Conservation (phyloP, 1,140 invertebrate genomes). For the Panulirus ornatus region DNA sequence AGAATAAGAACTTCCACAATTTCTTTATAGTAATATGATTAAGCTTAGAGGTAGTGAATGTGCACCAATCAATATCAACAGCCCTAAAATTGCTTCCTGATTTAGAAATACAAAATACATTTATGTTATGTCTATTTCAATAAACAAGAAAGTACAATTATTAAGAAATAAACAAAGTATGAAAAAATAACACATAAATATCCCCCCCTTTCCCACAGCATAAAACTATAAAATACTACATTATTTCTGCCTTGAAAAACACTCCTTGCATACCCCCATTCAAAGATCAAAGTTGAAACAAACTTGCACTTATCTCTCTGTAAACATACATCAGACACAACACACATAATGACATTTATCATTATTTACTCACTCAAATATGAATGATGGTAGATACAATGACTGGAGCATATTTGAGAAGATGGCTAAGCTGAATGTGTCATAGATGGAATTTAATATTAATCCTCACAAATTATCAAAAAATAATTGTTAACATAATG, state of each 20-base stretch:
- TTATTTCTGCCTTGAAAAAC: constrained; percentile 15
- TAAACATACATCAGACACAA: background rate
- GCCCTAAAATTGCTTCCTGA: background rate
- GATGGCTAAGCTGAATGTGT: constrained; percentile 18
- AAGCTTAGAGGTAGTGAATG: background rate
- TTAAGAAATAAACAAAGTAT: background rate
- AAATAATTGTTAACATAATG: background rate
- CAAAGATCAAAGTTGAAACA: background rate
- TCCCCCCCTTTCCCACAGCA: background rate
- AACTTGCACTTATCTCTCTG: background rate
- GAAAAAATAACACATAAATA: background rate
- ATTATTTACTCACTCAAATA: constrained; percentile 1
- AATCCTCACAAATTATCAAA: background rate
- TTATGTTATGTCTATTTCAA: background rate
- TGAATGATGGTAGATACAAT: constrained; percentile 48
- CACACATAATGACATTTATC: background rate
- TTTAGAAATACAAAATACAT: background rate
- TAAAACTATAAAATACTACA: constrained; percentile 24
- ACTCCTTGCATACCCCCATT: background rate
- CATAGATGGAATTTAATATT: background rate
- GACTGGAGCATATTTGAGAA: constrained; percentile 14
- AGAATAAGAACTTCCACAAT: background rate
- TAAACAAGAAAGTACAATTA: background rate
- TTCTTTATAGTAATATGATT: background rate
- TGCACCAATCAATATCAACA: background rate